Percentiles rank a stretch among this genome's conserved stretches.
Conservation (phyloP, 2,797 vertebrate species). For the Tapera naevia region DNA sequence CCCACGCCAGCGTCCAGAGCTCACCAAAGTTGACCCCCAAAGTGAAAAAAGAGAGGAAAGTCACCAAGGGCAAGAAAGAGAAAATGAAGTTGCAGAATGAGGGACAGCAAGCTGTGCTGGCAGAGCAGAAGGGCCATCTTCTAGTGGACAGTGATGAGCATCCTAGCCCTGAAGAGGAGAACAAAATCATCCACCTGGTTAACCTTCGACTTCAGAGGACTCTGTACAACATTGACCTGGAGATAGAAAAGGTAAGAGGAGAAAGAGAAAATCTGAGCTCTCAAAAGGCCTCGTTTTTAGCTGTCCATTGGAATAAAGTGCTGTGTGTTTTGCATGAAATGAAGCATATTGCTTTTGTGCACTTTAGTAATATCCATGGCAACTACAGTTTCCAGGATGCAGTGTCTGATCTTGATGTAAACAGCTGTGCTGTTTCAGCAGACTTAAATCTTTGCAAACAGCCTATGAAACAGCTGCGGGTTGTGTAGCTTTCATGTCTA, state of each 20-base stretch:
- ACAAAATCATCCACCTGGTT: constrained; percentile 73
- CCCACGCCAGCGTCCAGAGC: constrained; percentile 87
- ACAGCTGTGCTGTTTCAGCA: constrained; percentile 35
- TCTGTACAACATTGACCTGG: constrained; percentile 86
- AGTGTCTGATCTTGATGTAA: constrained; percentile 29
- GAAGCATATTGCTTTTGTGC: neutral
- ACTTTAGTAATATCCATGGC: constrained; percentile 35
- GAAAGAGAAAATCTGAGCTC: neutral
- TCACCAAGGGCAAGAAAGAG: constrained; percentile 76
- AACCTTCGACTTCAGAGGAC: constrained; percentile 85
- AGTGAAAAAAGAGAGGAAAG: constrained; percentile 80
- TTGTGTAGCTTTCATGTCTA: neutral
- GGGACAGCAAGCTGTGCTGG: constrained; percentile 76
- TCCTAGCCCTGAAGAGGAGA: constrained; percentile 82
- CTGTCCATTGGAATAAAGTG: neutral
- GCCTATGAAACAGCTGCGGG: neutral
- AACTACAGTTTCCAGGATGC: constrained; percentile 24
- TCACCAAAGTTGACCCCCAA: constrained; percentile 87
- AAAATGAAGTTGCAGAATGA: constrained; percentile 74
- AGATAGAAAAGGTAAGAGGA: constrained; percentile 81
- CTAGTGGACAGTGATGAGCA: constrained; percentile 81
- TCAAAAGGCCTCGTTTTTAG: neutral
- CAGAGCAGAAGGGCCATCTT: constrained; percentile 85
- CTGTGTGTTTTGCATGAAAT: neutral
- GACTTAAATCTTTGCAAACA: neutral